Evolutionary conservation across 1,140 invertebrate species (phyloP).

Genomic region (Brachionus angularis): DNA sequence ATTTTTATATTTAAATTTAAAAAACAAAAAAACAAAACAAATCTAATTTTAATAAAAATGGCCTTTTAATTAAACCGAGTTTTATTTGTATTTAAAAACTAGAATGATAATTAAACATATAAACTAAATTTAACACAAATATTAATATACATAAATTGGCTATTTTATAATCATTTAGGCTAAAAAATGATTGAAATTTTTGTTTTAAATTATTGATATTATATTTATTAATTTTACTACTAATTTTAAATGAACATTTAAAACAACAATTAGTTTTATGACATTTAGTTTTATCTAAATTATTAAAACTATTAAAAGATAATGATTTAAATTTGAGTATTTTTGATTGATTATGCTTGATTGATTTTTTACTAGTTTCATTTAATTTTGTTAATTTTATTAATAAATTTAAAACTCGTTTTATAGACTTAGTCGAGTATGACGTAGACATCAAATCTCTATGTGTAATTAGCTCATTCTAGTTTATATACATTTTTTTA

Average conservation of each 20-base stretch:
- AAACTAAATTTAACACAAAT: slow-evolving; percentile 30
- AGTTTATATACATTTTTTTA: not conserved
- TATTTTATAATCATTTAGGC: slow-evolving; percentile 26
- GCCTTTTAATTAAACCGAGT: slow-evolving; percentile 3
- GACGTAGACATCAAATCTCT: slow-evolving; percentile 31
- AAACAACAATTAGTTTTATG: no score
- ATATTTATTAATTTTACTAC: no score
- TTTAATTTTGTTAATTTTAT: no score
- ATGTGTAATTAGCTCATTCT: slow-evolving; percentile 13
- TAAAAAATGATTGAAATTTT: not conserved
- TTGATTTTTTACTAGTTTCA: no score
- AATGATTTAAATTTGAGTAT: no score
- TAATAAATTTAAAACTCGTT: slow-evolving; percentile 24
- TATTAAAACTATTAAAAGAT: no score
- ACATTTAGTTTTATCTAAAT: no score
- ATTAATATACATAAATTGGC: slow-evolving; percentile 38
- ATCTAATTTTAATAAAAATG: not conserved
- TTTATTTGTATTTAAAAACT: not conserved
- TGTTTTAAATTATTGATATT: not conserved
- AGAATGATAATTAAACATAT: slow-evolving; percentile 1
- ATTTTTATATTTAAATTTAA: not conserved
- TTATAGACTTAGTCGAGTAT: slow-evolving; percentile 31
- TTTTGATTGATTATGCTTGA: no score
- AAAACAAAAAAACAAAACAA: not conserved
- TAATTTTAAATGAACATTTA: no score